phyloP scores from a whole-genome alignment of 2,113 vertebrate genomes.

The Oophaga pumilio region DNA sequence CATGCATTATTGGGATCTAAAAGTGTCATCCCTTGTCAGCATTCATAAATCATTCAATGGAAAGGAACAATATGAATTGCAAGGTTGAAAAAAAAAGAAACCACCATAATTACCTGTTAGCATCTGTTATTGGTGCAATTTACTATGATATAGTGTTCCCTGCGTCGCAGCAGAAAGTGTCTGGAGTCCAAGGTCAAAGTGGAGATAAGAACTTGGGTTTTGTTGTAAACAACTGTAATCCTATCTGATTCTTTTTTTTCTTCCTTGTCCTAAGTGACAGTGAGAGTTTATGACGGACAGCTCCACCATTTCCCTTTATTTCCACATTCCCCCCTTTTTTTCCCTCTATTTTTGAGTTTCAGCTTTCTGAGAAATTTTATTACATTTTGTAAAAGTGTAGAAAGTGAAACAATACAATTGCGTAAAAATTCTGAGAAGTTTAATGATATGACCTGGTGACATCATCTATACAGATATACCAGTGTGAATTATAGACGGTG shows the following conservation, averaged over 20 bases:
- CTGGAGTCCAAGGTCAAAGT: constrained; percentile 43
- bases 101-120: background rate
- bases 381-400: background rate
- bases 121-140: background rate
- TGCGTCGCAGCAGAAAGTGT: background rate
- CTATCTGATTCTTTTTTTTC: background rate
- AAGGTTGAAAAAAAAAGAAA: background rate
- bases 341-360: background rate
- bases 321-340: background rate
- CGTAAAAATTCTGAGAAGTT: background rate
- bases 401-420: background rate
- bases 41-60: background rate
- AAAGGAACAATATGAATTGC: background rate
- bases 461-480: background rate
- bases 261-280: background rate
- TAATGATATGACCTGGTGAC: background rate
- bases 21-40: constrained; percentile 9
- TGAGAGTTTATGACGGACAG: background rate
- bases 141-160: background rate
- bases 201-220: constrained; percentile 29
- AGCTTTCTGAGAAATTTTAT: background rate
- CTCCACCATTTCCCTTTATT: no score
- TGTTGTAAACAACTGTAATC: constrained; percentile 41
- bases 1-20: background rate
- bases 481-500: background rate